Percentiles rank a stretch among this genome's conserved stretches.
These are phyloP conservation scores for Pelusios castaneus DNA, from an alignment of 2,113 vertebrate species.

Conservation along the genomic window DNA sequence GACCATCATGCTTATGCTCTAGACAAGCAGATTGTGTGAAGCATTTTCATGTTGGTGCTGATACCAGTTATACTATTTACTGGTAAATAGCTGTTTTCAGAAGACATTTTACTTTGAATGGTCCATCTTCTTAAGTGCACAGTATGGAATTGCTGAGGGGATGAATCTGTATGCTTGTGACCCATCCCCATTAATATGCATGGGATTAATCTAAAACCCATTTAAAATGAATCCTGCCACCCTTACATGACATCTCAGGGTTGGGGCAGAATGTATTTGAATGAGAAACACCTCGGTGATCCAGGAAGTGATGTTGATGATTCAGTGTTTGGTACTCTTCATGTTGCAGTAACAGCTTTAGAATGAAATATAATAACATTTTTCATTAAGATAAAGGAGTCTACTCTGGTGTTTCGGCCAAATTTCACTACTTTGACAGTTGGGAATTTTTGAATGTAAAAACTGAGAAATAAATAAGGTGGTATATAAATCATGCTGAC, in stretches of 20 bases:
- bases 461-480: background rate
- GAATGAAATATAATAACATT: background rate
- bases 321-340: background rate
- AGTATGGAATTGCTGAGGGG: fast-evolving
- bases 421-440: background rate
- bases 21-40: background rate
- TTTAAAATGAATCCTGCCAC: background rate
- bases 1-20: background rate
- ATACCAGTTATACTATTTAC: background rate
- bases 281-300: background rate
- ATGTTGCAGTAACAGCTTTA: background rate
- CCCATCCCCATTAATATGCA: background rate
- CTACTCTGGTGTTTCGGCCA: background rate
- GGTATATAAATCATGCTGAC: background rate
- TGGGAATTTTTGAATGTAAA: background rate
- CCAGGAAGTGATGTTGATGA: background rate
- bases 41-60: background rate
- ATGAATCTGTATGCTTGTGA: background rate
- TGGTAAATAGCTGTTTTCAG: background rate
- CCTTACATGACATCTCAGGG: background rate
- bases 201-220: background rate
- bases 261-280: background rate
- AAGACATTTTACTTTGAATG: background rate
- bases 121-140: background rate
- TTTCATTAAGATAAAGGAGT: background rate